A percentile compares a stretch with the other conserved stretches of the same genome.
These are phyloP conservation scores for Microcebus griseorufus DNA, from an alignment of 2,113 vertebrate species.

Conservation along the genomic window DNA sequence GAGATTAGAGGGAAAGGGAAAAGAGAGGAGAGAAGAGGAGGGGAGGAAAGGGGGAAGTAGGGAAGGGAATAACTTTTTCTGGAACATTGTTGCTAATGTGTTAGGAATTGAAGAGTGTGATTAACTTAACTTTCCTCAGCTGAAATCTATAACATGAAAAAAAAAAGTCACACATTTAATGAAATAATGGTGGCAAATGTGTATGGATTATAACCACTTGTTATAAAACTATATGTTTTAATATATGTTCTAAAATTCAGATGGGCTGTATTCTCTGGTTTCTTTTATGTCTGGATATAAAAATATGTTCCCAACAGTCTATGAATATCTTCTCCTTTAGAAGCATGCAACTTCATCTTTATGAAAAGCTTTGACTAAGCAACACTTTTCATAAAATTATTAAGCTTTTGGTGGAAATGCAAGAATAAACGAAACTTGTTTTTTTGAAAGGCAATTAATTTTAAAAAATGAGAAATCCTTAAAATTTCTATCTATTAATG, in stretches of 20 bases:
- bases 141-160: background rate
- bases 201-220: background rate
- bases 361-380: background rate
- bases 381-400: background rate
- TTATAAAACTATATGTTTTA: background rate
- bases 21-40: accelerated
- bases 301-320: no score
- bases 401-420: background rate
- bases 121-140: background rate
- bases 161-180: background rate
- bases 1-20: background rate
- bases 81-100: background rate
- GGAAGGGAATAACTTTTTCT: background rate
- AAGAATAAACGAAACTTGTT: background rate
- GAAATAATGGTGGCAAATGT: background rate
- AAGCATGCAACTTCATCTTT: background rate
- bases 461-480: background rate
- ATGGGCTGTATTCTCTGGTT: background rate
- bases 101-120: background rate
- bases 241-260: background rate
- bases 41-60: background rate
- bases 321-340: background rate
- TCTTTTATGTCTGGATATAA: background rate
- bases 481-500: background rate
- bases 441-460: background rate